Conservation (phyloP, 1,140 invertebrate genomes). For the Thalassaphorura encarpata region DNA sequence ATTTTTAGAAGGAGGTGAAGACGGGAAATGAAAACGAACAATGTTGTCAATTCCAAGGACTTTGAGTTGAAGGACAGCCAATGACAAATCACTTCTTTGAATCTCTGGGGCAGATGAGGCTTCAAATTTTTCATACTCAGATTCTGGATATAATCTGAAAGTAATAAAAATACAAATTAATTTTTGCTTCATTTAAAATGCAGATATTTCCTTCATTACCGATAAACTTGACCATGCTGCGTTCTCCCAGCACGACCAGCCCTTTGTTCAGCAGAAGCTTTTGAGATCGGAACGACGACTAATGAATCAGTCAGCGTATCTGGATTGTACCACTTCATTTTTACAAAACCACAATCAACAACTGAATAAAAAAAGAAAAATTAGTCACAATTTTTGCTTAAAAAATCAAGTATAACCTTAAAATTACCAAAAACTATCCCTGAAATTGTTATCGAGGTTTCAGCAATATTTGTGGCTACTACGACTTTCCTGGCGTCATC, state of each 20-base stretch:
- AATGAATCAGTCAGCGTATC: slow-evolving; percentile 74
- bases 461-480: slow-evolving; percentile 93
- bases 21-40: slow-evolving; percentile 70
- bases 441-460: slow-evolving; percentile 85
- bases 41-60: slow-evolving; percentile 90
- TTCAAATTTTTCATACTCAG: slow-evolving; percentile 59
- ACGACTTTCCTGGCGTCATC: slow-evolving; percentile 77
- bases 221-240: slow-evolving; percentile 66
- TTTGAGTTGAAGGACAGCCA: slow-evolving; percentile 82
- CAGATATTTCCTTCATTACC: slow-evolving; percentile 24
- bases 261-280: slow-evolving; percentile 81
- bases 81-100: slow-evolving; percentile 74
- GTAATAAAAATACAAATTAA: slow-evolving; percentile 21
- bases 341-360: slow-evolving; percentile 95
- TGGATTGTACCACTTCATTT: slow-evolving; percentile 80
- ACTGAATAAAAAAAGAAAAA: slow-evolving; percentile 48
- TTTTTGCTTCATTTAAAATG: not conserved
- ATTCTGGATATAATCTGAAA: slow-evolving; percentile 62
- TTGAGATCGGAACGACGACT: slow-evolving; percentile 71
- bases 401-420: slow-evolving; percentile 2
- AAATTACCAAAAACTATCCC: slow-evolving; percentile 75
- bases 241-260: slow-evolving; percentile 84
- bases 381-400: not conserved
- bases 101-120: slow-evolving; percentile 78
- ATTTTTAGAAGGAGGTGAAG: slow-evolving; percentile 78